Evolutionary conservation across 2,797 vertebrate species (phyloP).

Genomic region (Micrastur ruficollis): DNA sequence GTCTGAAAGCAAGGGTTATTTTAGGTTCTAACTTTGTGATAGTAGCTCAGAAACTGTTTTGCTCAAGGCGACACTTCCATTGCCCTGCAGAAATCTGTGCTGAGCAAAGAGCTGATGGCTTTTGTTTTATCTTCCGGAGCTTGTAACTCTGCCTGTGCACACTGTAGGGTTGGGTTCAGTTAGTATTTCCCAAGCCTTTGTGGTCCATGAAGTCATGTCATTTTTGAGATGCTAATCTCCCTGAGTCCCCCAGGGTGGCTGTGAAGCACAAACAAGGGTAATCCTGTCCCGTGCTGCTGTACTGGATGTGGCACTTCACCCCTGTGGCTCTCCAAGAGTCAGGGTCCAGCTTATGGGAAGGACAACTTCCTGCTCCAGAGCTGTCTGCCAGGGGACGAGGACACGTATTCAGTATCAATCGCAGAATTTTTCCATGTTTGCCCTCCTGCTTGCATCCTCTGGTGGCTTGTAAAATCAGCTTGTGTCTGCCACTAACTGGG

Average conservation of each 20-base stretch:
- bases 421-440: neutral
- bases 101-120: neutral
- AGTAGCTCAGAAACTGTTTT: neutral
- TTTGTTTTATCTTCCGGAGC: neutral
- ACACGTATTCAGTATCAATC: neutral
- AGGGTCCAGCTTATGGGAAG: neutral
- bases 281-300: neutral
- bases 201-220: accelerated
- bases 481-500: neutral
- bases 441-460: neutral
- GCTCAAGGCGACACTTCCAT: neutral
- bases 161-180: neutral
- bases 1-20: neutral
- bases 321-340: neutral
- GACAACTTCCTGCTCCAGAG: neutral
- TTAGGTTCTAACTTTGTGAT: neutral
- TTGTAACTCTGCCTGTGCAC: neutral
- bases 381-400: neutral
- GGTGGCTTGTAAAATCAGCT: slow-evolving; percentile 27
- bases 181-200: neutral
- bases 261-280: neutral
- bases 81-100: neutral
- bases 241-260: neutral
- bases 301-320: neutral
- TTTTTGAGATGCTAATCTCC: neutral